phyloP scores from a whole-genome alignment of 2,113 vertebrate species.

The Equus quagga region DNA sequence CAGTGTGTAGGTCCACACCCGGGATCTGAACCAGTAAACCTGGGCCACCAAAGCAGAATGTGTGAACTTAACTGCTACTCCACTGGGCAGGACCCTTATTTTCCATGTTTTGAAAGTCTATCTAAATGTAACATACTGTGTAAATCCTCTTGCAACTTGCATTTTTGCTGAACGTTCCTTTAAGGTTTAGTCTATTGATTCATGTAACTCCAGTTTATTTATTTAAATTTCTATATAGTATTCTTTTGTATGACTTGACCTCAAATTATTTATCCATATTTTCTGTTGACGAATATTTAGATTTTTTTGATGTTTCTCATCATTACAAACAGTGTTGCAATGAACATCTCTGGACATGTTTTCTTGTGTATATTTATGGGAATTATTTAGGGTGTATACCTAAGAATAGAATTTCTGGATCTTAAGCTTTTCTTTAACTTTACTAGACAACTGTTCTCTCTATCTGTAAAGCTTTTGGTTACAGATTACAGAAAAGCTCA shows the following conservation, averaged over 20 bases:
- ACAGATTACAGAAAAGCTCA: background rate
- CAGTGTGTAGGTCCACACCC: no score
- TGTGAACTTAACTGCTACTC: no score
- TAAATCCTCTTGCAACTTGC: background rate
- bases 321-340: background rate
- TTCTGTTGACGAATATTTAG: background rate
- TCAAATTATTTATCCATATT: slow-evolving; percentile 28
- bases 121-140: background rate
- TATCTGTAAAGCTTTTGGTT: background rate
- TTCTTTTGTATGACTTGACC: background rate
- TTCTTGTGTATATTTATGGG: background rate
- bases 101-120: background rate
- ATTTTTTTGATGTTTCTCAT: background rate
- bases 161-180: background rate
- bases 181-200: background rate
- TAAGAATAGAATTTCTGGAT: slow-evolving; percentile 9
- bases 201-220: background rate
- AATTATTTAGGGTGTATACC: background rate
- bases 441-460: background rate
- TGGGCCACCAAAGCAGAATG: no score
- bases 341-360: background rate
- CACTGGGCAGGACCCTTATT: background rate
- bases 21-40: no score
- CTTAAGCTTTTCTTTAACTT: background rate
- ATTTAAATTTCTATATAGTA: background rate